Base-by-base conservation (phyloP, 2,888 invertebrate species). In the Graphium colonna region DNA sequence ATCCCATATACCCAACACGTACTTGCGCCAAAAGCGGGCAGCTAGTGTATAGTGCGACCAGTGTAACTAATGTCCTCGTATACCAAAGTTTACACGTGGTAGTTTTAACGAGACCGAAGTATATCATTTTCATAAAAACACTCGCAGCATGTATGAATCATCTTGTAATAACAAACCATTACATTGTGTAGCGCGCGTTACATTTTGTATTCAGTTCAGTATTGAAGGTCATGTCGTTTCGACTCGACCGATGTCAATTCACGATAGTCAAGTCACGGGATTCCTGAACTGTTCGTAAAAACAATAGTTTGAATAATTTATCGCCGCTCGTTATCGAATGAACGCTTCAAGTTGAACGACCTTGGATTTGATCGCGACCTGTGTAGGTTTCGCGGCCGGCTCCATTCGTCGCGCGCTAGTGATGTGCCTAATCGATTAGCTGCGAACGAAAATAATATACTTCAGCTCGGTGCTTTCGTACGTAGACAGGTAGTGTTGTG, bases 391-490 rank as follows among this genome's bases (percentile, higher is more conserved):
- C 18, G 17, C 41, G 36, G 36, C 31, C 36, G n/a, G 12, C 12
- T n/a, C n/a, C 4, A 9, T 31, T 7, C 31, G 31, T 36, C 36
- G 4, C 13, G 36, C 12, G 12, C 9, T 12, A 12, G 13, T 36
- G 36, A 9, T 10, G 36, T 36, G 36, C 36, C 36, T 26, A 49
- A 54, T 54, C 56, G 56, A 52, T 53, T 42, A 45, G 49, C 33
- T 47, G 33, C 13, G 21, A 45, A 56, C 33, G 51, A 52, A 51
- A 56, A 52, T 46, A 57, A 57, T 51, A 55, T 56, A 45, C 47
- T 59, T 47, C 52, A 58, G 50, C 50, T 4, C 73, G 64, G 52
- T 85, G 86, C 85, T 86, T 83, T 78, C 59, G 68, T 69, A 73
- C 21, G 21, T 21, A 2, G 5, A 5, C 3, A 3, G 21, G 5